Conservation (phyloP, 2,888 invertebrate genomes). For the Thera britannica region DNA sequence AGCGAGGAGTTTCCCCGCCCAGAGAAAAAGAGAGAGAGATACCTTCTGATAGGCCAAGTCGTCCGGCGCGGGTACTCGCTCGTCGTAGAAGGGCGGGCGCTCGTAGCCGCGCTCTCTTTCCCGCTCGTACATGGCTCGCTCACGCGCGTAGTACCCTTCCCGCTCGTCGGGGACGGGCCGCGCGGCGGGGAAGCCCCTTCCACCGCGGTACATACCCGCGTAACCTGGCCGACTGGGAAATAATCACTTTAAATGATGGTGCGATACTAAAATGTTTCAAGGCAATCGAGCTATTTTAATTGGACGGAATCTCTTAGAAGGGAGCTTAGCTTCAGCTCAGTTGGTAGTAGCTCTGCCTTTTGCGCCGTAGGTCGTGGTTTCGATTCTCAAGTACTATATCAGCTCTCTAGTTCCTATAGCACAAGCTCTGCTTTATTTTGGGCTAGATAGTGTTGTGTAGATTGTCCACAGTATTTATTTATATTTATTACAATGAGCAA, state of each 20-base stretch:
- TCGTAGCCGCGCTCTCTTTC: conserved; percentile 62
- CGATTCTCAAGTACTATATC: too few relatives aligned
- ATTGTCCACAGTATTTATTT: too few relatives aligned
- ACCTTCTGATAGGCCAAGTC: conserved; percentile 75
- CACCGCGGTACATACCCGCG: conserved; percentile 73
- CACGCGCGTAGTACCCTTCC: conserved; percentile 70
- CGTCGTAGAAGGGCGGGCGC: conserved; percentile 71
- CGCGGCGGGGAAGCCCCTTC: conserved; percentile 57
- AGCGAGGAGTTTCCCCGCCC: conserved; percentile 46
- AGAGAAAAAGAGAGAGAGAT: neutral
- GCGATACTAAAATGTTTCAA: too few relatives aligned
- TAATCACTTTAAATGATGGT: neutral
- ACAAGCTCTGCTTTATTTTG: too few relatives aligned
- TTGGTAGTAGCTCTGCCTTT: too few relatives aligned
- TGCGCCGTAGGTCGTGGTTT: too few relatives aligned
- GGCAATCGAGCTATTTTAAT: too few relatives aligned
- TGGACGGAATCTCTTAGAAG: too few relatives aligned
- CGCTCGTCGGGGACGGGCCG: conserved; percentile 70
- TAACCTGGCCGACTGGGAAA: conserved; percentile 45
- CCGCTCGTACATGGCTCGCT: conserved; percentile 63
- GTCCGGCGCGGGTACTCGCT: conserved; percentile 60
- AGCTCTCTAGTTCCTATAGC: too few relatives aligned
- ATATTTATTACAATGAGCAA: too few relatives aligned
- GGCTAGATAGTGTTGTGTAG: too few relatives aligned
- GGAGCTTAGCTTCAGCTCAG: too few relatives aligned